phyloP scores from a whole-genome alignment of 2,797 vertebrate species.

The Melanotaenia nigrans region DNA sequence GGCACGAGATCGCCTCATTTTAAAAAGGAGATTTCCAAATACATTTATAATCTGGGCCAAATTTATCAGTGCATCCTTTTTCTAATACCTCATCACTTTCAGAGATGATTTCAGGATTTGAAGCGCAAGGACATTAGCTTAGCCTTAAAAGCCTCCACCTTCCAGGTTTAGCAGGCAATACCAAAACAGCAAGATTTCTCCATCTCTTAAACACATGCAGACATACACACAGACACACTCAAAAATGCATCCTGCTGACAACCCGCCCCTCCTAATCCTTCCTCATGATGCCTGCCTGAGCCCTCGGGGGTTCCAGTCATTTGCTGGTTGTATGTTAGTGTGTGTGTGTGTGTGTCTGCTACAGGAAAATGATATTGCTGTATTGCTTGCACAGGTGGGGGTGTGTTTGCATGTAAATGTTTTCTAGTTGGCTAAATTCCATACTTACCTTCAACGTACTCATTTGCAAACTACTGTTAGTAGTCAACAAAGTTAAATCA shows the following conservation, averaged over 20 bases:
- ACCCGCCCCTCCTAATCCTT: conserved; percentile 72
- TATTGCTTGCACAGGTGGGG: conserved; percentile 45
- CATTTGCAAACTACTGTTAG: conserved; percentile 37
- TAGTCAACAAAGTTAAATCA: conserved; percentile 40
- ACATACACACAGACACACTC: conserved; percentile 47
- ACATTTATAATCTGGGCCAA: conserved; percentile 25
- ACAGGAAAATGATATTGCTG: conserved; percentile 58
- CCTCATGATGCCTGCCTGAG: conserved; percentile 73
- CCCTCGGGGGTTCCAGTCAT: conserved; percentile 65
- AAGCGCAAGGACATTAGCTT: conserved; percentile 55
- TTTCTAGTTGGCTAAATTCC: conserved; percentile 31
- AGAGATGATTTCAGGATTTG: conserved; percentile 57
- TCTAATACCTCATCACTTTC: conserved; percentile 57
- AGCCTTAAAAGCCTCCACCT: conserved; percentile 49
- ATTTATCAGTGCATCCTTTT: conserved; percentile 32
- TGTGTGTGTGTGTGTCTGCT: conserved; percentile 40
- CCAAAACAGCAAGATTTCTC: conserved; percentile 53
- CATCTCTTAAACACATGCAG: conserved; percentile 32
- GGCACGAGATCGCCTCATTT: conserved; percentile 41
- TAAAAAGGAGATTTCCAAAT: conserved; percentile 46
- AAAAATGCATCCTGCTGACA: conserved; percentile 74
- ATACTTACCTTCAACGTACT: conserved; percentile 37
- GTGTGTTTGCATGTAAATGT: conserved; percentile 21
- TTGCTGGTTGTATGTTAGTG: conserved; percentile 35
- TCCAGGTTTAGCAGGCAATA: conserved; percentile 50